Evolutionary conservation across 1,140 invertebrate genomes (phyloP).

Genomic region (Bombyx mandarina): DNA sequence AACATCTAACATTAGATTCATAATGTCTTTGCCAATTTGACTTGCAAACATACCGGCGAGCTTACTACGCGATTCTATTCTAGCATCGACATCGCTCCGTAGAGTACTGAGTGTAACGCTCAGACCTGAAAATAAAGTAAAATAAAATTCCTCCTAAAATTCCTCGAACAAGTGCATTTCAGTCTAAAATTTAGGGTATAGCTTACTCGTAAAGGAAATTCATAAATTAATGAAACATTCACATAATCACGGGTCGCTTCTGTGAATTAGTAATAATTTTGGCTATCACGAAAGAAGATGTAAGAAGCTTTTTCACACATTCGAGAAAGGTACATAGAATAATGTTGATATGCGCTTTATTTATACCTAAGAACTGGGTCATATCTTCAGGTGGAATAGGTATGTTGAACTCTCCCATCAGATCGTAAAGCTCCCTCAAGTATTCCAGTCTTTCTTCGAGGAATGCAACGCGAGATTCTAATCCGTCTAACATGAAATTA

Average conservation of each 20-base stretch:
- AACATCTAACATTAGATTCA: conserved; percentile 76
- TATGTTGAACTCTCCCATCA: conserved; percentile 70
- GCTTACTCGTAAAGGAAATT: no score
- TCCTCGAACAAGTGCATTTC: no score
- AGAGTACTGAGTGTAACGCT: conserved; percentile 66
- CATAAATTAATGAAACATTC: no score
- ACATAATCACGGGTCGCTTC: no score
- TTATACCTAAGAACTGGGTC: conserved; percentile 61
- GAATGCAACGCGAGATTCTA: conserved; percentile 50
- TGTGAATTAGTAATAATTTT: no score
- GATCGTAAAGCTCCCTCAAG: conserved; percentile 66
- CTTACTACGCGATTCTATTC: conserved; percentile 69
- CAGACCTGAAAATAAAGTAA: conserved; percentile 25
- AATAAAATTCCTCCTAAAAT: no score
- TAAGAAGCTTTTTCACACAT: no score
- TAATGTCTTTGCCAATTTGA: conserved; percentile 76
- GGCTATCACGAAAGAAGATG: no score
- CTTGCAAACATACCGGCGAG: conserved; percentile 72
- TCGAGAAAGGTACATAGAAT: no score
- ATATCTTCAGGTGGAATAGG: conserved; percentile 68
- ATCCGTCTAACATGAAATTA: conserved; percentile 64
- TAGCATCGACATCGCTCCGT: conserved; percentile 69
- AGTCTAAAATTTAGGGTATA: no score
- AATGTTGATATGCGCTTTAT: no score
- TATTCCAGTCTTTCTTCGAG: conserved; percentile 68